These are phyloP conservation scores for Tapera naevia DNA, from an alignment of 2,797 vertebrate species.

Conservation along the genomic window DNA sequence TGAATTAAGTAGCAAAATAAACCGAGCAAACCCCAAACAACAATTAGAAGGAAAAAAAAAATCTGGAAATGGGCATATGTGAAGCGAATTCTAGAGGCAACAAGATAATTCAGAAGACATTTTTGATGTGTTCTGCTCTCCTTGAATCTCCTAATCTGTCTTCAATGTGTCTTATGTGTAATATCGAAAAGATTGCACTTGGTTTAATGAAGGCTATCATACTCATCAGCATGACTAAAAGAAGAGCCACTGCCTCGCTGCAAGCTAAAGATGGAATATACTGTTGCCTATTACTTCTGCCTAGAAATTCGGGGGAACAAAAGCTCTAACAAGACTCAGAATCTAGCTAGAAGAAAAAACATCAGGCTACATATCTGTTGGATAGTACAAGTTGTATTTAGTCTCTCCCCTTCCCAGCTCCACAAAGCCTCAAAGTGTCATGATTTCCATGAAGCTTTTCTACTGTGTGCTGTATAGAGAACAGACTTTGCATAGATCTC, in stretches of 20 bases:
- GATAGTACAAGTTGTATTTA: background rate
- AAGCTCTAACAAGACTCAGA: background rate
- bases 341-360: background rate
- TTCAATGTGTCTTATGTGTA: background rate
- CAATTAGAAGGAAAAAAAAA: background rate
- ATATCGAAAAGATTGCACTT: background rate
- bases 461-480: background rate
- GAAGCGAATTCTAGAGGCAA: background rate
- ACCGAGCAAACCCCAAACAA: background rate
- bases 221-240: background rate
- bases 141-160: background rate
- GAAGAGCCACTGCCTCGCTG: background rate
- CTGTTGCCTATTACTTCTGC: background rate
- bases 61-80: background rate
- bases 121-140: background rate
- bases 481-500: background rate
- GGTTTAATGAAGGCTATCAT: background rate
- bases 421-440: background rate
- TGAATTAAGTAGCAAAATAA: background rate
- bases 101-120: background rate
- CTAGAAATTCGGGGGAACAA: background rate
- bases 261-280: background rate
- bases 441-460: background rate
- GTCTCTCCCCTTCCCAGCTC: background rate
- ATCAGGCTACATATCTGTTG: rapidly evolving